These are phyloP conservation scores for Proterorhinus semilunaris DNA, from an alignment of 2,113 vertebrate genomes.

Conservation along the genomic window DNA sequence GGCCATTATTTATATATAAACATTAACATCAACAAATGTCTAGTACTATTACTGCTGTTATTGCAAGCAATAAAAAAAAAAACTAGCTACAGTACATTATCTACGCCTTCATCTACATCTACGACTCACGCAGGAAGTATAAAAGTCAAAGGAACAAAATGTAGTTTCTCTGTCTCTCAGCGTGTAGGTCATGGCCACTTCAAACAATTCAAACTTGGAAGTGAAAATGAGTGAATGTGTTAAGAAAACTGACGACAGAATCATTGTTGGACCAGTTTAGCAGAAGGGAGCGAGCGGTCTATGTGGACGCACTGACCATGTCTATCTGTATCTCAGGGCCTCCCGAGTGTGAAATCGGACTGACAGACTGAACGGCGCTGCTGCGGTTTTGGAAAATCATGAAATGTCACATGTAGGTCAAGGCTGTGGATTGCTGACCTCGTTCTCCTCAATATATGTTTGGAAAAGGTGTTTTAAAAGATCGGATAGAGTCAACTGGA, in stretches of 20 bases:
- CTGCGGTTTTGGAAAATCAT: conserved; percentile 8
- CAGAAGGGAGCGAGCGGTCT: not conserved
- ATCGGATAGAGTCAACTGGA: not conserved
- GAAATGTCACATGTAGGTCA: conserved; percentile 12
- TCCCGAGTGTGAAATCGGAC: not conserved
- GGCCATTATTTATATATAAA: no score
- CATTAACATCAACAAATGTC: no score
- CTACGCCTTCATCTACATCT: no score
- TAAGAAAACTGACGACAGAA: not conserved
- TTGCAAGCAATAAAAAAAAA: not conserved
- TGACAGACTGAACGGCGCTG: conserved; percentile 12
- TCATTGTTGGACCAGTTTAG: conserved; percentile 3
- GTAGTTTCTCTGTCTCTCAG: not conserved
- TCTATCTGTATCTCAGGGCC: not conserved
- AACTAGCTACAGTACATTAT: not conserved
- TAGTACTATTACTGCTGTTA: no score
- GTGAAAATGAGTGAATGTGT: not conserved
- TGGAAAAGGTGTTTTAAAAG: not conserved
- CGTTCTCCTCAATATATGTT: not conserved
- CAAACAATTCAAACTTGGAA: not conserved
- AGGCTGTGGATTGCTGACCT: not conserved
- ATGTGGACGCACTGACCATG: not conserved
- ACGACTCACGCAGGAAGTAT: not conserved
- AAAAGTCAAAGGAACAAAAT: not conserved
- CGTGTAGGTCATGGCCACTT: conserved; percentile 16